Evolutionary conservation across 2,113 vertebrate genomes (phyloP).

Genomic region (Ploceus nigricollis): DNA sequence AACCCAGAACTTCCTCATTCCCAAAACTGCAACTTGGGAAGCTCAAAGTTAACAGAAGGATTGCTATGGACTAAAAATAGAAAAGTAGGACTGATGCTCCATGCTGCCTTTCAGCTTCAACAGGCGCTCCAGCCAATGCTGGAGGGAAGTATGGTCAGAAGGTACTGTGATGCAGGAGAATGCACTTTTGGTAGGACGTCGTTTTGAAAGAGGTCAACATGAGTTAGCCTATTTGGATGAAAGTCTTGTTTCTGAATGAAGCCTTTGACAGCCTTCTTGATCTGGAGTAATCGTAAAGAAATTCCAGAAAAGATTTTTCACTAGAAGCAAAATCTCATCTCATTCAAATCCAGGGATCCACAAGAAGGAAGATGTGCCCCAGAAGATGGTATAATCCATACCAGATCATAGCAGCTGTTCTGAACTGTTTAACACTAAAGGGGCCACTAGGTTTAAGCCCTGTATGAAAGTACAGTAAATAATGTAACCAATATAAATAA

Average conservation of each 20-base stretch:
- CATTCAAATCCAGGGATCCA: not conserved
- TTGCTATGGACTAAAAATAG: not conserved
- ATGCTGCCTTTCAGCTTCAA: not conserved
- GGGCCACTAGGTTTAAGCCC: not conserved
- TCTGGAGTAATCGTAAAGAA: not conserved
- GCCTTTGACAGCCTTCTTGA: not conserved
- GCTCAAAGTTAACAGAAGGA: not conserved
- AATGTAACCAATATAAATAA: not conserved
- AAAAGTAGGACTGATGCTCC: not conserved
- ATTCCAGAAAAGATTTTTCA: not conserved
- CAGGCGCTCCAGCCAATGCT: not conserved
- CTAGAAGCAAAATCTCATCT: not conserved
- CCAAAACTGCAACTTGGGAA: not conserved
- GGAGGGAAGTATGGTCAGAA: not conserved
- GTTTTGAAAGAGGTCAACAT: not conserved
- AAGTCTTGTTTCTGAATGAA: not conserved
- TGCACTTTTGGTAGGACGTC: not conserved
- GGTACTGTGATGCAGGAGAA: not conserved
- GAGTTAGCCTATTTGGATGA: not conserved
- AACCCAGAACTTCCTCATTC: not conserved
- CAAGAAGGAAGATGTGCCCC: not conserved
- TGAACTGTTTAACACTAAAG: not conserved
- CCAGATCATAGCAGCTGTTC: not conserved
- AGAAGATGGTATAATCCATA: not conserved
- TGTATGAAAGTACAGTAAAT: not conserved